Conservation (phyloP, 1,140 invertebrate species). For the Notospermus geniculatus region DNA sequence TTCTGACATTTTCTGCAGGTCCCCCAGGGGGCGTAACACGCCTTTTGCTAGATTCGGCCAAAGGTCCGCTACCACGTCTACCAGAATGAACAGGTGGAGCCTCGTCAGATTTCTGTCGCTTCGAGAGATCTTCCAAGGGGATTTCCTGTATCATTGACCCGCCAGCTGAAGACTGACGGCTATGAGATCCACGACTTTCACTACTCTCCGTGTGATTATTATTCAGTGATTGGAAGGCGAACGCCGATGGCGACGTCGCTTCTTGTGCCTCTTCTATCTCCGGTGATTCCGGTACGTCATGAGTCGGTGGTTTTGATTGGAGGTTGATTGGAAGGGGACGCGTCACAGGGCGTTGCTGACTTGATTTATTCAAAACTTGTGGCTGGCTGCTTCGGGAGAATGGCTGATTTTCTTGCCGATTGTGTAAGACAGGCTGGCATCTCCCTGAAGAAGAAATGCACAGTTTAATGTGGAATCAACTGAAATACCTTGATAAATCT, state of each 20-base stretch:
- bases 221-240: conserved; percentile 68
- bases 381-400: too few species aligned
- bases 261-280: conserved; percentile 37
- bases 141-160: conserved; percentile 63
- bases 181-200: not conserved
- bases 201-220: conserved; percentile 55
- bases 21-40: not conserved
- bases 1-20: not conserved
- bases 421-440: conserved; percentile 26
- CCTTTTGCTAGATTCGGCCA: not conserved
- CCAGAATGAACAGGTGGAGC: not conserved
- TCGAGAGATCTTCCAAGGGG: conserved; percentile 73
- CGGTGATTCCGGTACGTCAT: not conserved
- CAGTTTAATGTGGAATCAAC: too few species aligned
- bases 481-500: too few species aligned
- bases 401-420: too few species aligned
- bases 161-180: not conserved
- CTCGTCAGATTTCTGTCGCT: conserved; percentile 24
- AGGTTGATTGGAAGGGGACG: too few species aligned
- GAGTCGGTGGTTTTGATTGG: too few species aligned
- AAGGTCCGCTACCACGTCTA: not conserved
- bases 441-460: conserved; percentile 29
- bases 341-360: too few species aligned
- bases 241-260: conserved; percentile 64
- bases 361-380: too few species aligned